These are phyloP conservation scores for Mirza zaza DNA, from an alignment of 2,113 vertebrate species.

Conservation along the genomic window DNA sequence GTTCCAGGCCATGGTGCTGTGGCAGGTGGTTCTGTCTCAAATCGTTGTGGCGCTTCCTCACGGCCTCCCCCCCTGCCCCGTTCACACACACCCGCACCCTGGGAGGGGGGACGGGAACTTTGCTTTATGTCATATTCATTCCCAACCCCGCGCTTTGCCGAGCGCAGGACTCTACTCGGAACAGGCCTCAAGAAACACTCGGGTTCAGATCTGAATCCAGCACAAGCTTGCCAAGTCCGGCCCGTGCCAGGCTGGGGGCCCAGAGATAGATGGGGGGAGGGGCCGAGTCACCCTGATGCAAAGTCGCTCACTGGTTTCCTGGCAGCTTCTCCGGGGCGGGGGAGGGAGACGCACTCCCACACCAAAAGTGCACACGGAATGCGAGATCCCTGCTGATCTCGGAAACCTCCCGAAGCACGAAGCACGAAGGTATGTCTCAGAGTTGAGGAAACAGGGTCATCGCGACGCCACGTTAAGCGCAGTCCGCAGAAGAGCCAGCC, in stretches of 20 bases:
- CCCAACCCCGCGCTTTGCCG: fast-evolving
- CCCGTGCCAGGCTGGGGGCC: background rate
- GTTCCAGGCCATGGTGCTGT: background rate
- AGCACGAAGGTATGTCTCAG: background rate
- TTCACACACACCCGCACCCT: background rate
- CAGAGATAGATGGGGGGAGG: fast-evolving
- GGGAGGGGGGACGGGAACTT: too few relatives aligned
- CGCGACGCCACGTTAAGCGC: background rate
- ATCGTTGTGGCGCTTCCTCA: fast-evolving
- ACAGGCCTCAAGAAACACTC: background rate
- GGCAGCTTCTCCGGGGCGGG: background rate
- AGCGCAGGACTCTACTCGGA: fast-evolving
- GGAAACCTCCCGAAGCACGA: too few relatives aligned
- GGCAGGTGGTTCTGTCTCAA: fast-evolving
- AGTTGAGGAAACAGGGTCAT: fast-evolving
- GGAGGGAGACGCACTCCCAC: too few relatives aligned
- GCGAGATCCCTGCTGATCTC: background rate
- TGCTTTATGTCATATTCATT: background rate
- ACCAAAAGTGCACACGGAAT: fast-evolving
- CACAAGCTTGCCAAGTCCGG: background rate
- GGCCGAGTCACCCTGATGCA: background rate
- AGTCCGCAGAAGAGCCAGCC: background rate
- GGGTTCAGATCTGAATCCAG: background rate
- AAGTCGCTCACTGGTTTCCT: background rate
- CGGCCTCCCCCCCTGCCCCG: fast-evolving